Evolutionary conservation across 2,797 vertebrate genomes (phyloP), one percentile per base, ranked within the genome.

Genomic region (Lophura swinhoii): DNA sequence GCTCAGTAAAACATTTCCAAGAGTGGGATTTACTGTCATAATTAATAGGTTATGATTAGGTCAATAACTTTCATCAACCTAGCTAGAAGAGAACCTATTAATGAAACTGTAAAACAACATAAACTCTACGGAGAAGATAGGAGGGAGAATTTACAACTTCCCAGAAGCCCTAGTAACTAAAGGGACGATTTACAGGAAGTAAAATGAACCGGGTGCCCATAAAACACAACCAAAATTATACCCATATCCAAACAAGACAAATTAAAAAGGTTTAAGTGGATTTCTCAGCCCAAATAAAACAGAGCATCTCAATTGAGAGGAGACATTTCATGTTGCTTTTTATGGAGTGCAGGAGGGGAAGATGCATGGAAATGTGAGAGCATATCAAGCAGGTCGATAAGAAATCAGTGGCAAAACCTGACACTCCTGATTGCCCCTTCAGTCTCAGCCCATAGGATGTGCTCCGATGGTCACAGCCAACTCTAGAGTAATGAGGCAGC

Each of bases 1-100:
- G 94, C 94, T 92, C 94, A 68, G 94, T 95, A 94, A 96, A 97
- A 96, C 93, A 95, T 96, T 88, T 94, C 88, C 88, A 91, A 69
- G 68, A 41, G 62, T 81, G 91, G 97, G 72, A 97, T 97, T 97
- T 97, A 97, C 94, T 92, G 94, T 94, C 86, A 96, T 97, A 97
- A 97, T 97, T 97, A 97, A 97, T 97, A 97, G 97, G 96, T 97
- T 97, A 97, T 97, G 97, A 97, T 97, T 97, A 97, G 97, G 97
- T 97, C 97, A 97, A 97, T 97, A 95, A 97, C 96, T 97, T 97
- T 97, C 96, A 97, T 97, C 96, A 96, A 96, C 96, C 96, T 93
- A 91, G 88, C 96, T 23, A 87, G 87, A 92, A 96, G 94, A 93
- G 95, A 96, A 95, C 90, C 95, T 96, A 95, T 97, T 97, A 96